Evolutionary conservation across 2,888 invertebrate species (phyloP).

Genomic region (Rhingia campestris): DNA sequence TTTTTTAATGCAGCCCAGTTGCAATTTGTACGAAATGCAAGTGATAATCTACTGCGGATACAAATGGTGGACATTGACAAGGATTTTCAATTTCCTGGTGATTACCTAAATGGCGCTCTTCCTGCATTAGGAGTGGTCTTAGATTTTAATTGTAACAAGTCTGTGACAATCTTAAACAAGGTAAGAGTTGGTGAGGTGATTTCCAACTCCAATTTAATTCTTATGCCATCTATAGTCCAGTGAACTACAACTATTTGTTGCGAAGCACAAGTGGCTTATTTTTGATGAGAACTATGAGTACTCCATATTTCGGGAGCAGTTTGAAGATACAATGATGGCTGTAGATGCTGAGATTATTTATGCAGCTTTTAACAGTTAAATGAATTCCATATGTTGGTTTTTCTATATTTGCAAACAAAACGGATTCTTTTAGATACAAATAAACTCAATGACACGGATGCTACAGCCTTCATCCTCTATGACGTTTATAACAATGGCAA

Average conservation of each 20-base stretch:
- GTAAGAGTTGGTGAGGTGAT: slow-evolving; percentile 67
- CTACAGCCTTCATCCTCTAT: slow-evolving; percentile 74
- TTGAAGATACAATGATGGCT: slow-evolving; percentile 77
- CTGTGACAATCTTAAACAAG: slow-evolving; percentile 75
- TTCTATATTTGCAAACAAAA: background rate
- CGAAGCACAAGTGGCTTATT: slow-evolving; percentile 78
- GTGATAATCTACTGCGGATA: slow-evolving; percentile 75
- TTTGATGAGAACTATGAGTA: slow-evolving; percentile 75
- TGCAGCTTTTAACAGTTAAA: slow-evolving; percentile 45
- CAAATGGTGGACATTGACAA: slow-evolving; percentile 48
- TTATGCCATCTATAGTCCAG: slow-evolving; percentile 76
- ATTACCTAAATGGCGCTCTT: slow-evolving; percentile 75
- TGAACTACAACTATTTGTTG: slow-evolving; percentile 75
- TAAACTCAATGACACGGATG: background rate
- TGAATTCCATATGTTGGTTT: background rate
- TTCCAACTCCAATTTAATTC: background rate
- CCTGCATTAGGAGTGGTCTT: slow-evolving; percentile 77
- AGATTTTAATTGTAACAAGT: slow-evolving; percentile 77
- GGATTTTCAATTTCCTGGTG: slow-evolving; percentile 70
- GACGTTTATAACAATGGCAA: slow-evolving; percentile 82
- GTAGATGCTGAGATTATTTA: slow-evolving; percentile 79
- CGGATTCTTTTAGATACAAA: slow-evolving; percentile 3
- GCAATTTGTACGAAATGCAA: slow-evolving; percentile 67
- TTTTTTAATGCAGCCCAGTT: slow-evolving; percentile 73
- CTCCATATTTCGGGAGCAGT: slow-evolving; percentile 70